Conservation (phyloP, 2,888 invertebrate genomes). For the Eledona agricola region DNA sequence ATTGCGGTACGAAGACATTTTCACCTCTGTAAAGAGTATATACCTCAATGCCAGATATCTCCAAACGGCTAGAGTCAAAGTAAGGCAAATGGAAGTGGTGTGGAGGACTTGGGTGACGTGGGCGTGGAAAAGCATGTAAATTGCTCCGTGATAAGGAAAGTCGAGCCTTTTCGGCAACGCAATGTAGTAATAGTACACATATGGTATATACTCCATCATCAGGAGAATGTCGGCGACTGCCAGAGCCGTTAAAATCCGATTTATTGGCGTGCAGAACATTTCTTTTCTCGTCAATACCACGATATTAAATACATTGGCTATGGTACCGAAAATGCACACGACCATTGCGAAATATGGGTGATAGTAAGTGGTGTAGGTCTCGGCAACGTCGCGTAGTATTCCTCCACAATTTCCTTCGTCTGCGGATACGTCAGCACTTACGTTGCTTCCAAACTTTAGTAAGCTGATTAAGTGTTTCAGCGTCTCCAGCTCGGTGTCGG, state of each 20-base stretch:
- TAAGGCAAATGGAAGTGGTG: slow-evolving; percentile 93
- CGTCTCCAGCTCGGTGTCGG: slow-evolving; percentile 5
- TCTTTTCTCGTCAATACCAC: slow-evolving; percentile 88
- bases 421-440: neutral
- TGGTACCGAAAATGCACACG: slow-evolving; percentile 89
- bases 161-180: slow-evolving; percentile 4
- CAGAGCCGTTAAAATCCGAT: slow-evolving; percentile 87
- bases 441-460: neutral
- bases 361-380: slow-evolving; percentile 70
- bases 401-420: slow-evolving; percentile 1
- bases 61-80: slow-evolving; percentile 93
- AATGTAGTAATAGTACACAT: slow-evolving; percentile 9
- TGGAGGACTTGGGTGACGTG: slow-evolving; percentile 88
- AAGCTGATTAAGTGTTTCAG: neutral
- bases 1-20: slow-evolving; percentile 64
- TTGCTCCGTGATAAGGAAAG: slow-evolving; percentile 68
- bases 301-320: slow-evolving; percentile 92
- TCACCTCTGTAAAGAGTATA: slow-evolving; percentile 81
- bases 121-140: slow-evolving; percentile 89
- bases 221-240: slow-evolving; percentile 94
- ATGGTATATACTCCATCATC: slow-evolving; percentile 94
- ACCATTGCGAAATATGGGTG: slow-evolving; percentile 88
- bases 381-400: slow-evolving; percentile 64
- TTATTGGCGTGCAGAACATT: slow-evolving; percentile 87
- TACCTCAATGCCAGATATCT: slow-evolving; percentile 83